Evolutionary conservation across 2,888 invertebrate species (phyloP).

Genomic region (Sarcophaga subvicina): DNA sequence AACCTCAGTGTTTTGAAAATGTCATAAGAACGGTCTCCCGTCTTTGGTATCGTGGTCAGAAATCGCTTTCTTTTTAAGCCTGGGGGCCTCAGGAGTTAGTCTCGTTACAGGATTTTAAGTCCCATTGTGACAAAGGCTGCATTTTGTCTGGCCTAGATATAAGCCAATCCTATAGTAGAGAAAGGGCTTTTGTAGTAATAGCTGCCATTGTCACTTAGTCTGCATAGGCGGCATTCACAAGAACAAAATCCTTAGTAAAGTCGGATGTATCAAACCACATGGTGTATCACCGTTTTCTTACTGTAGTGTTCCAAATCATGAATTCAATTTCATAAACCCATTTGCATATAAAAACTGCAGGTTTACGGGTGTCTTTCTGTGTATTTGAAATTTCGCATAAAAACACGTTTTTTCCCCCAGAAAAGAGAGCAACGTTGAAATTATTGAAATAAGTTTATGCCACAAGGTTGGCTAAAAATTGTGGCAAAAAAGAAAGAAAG

Average conservation of each 20-base stretch:
- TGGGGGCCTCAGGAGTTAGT: no score
- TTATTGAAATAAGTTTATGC: constrained; percentile 59
- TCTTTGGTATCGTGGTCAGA: no score
- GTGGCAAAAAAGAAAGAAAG: constrained; percentile 36
- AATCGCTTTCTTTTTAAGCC: no score
- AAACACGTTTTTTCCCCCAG: neutral
- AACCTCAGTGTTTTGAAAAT: no score
- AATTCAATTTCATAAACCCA: constrained; percentile 45
- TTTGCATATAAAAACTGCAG: neutral
- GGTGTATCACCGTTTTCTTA: neutral
- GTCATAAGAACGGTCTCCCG: no score
- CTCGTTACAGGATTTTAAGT: no score
- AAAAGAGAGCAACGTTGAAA: constrained; percentile 12
- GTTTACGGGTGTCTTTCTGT: neutral
- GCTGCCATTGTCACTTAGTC: no score
- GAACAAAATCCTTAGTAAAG: neutral
- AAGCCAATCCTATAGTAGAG: no score
- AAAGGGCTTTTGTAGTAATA: no score
- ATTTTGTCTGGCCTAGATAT: no score
- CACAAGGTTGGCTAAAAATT: constrained; percentile 56
- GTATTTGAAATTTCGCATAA: neutral
- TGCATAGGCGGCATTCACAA: no score
- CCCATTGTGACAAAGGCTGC: no score
- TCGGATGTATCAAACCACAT: neutral
- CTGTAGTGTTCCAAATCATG: neutral